Evolutionary conservation across 2,113 vertebrate genomes (phyloP).

Genomic region (Lota lota): DNA sequence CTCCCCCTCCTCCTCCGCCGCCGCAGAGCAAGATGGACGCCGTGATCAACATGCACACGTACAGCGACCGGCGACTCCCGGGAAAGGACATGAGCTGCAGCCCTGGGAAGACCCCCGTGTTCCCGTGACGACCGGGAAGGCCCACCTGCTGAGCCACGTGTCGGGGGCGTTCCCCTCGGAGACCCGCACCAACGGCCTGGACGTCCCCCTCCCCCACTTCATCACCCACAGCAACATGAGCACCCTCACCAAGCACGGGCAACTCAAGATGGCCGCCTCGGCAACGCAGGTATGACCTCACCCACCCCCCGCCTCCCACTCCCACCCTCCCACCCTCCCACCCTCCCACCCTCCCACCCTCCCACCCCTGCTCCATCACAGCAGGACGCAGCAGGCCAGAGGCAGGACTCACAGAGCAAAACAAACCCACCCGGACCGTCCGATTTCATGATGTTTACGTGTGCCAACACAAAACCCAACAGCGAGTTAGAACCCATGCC

Average conservation of each 20-base stretch:
- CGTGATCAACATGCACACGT: constrained; percentile 98
- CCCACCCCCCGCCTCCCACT: constrained; percentile 27
- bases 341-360: too few species aligned
- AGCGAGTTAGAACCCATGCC: constrained; percentile 37
- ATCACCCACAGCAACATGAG: constrained; percentile 75
- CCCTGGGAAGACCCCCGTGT: constrained; percentile 89
- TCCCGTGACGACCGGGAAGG: constrained; percentile 81
- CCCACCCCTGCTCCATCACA: constrained; percentile 31
- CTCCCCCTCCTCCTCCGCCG: constrained; percentile 79
- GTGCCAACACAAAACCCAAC: constrained; percentile 50
- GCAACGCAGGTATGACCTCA: constrained; percentile 71
- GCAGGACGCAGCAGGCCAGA: constrained; percentile 43
- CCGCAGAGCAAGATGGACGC: constrained; percentile 90
- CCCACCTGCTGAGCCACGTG: constrained; percentile 64
- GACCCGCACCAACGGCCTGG: constrained; percentile 75
- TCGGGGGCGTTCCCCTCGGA: constrained; percentile 67
- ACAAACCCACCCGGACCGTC: constrained; percentile 33
- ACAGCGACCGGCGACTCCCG: constrained; percentile 95
- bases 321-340: too few species aligned
- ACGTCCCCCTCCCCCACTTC: constrained; percentile 69
- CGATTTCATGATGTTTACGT: constrained; percentile 80
- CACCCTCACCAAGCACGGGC: constrained; percentile 69
- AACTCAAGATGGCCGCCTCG: constrained; percentile 72
- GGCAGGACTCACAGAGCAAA: not conserved
- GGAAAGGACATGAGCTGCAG: constrained; percentile 96